A percentile compares a stretch with the other conserved stretches of the same genome.
phyloP scores from a whole-genome alignment of 2,797 vertebrate genomes.

The Diglossa cyanea region DNA sequence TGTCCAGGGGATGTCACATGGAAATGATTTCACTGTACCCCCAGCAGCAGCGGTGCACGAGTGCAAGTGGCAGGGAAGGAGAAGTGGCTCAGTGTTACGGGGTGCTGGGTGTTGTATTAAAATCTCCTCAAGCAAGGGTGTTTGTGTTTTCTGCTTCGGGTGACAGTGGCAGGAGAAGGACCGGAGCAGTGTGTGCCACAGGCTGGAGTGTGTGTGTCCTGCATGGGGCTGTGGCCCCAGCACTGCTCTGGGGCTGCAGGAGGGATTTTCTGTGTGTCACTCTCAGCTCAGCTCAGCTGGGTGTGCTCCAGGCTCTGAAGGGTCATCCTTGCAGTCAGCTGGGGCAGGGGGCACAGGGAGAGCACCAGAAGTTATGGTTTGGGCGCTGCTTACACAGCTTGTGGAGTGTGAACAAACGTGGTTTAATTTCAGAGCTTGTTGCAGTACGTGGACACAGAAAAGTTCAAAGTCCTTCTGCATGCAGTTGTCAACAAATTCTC shows the following conservation, averaged over 20 bases:
- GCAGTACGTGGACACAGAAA: neutral
- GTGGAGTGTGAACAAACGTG: neutral
- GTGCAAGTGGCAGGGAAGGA: neutral
- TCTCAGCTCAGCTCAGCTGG: neutral
- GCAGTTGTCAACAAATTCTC: neutral
- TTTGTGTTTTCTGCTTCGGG: neutral
- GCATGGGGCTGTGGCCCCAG: neutral
- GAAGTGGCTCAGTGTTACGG: rapidly evolving
- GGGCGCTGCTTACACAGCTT: neutral
- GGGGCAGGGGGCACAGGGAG: neutral
- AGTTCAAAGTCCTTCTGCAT: neutral
- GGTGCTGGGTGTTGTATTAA: neutral
- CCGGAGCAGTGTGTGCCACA: rapidly evolving
- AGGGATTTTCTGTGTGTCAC: neutral
- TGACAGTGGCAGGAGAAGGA: neutral
- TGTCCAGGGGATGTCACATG: rapidly evolving
- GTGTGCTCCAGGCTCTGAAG: rapidly evolving
- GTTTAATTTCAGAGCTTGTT: neutral
- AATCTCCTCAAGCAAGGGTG: rapidly evolving
- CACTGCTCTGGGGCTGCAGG: neutral
- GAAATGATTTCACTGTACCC: neutral
- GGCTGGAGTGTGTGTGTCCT: neutral
- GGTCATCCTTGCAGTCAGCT: rapidly evolving
- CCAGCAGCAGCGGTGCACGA: neutral
- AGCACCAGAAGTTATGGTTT: neutral